Conservation (phyloP, 2,113 vertebrate genomes). For the Labrus mixtus region DNA sequence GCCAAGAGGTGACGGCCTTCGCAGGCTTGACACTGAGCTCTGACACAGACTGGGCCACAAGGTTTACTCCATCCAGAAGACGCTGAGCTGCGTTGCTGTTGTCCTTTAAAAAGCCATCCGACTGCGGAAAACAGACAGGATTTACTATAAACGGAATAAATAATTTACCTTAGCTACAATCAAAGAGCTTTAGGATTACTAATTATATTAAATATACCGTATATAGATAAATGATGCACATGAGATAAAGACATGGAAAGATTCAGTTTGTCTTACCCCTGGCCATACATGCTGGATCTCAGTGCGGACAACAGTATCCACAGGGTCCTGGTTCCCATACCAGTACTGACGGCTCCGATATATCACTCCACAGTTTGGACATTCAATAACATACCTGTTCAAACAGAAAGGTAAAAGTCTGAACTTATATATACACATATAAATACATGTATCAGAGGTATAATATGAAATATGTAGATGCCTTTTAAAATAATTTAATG, state of each 20-base stretch:
- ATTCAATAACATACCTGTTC: slow-evolving; percentile 96
- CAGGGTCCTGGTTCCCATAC: slow-evolving; percentile 99
- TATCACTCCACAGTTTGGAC: slow-evolving; percentile 95
- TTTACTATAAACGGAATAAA: not conserved
- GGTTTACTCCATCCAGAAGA: slow-evolving; percentile 96
- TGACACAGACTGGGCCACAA: slow-evolving; percentile 97
- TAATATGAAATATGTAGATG: not conserved
- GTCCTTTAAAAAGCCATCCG: slow-evolving; percentile 95
- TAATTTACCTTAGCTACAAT: not conserved
- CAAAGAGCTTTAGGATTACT: not conserved
- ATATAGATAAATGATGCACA: not conserved
- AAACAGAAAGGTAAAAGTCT: not conserved
- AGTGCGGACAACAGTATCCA: slow-evolving; percentile 97
- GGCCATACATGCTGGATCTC: slow-evolving; percentile 99
- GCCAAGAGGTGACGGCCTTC: slow-evolving; percentile 97
- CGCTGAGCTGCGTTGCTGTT: slow-evolving; percentile 98
- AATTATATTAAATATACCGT: not conserved
- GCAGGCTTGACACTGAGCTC: slow-evolving; percentile 97
- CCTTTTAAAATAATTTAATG: slow-evolving; percentile 1
- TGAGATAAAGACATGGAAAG: not conserved
- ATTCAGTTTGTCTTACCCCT: slow-evolving; percentile 85
- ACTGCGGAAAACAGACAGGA: slow-evolving; percentile 79
- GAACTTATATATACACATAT: not conserved
- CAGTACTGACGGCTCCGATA: slow-evolving; percentile 98
- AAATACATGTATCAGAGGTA: not conserved